phyloP scores from a whole-genome alignment of 2,797 vertebrate genomes.

The Chaenodraco wilsoni region DNA sequence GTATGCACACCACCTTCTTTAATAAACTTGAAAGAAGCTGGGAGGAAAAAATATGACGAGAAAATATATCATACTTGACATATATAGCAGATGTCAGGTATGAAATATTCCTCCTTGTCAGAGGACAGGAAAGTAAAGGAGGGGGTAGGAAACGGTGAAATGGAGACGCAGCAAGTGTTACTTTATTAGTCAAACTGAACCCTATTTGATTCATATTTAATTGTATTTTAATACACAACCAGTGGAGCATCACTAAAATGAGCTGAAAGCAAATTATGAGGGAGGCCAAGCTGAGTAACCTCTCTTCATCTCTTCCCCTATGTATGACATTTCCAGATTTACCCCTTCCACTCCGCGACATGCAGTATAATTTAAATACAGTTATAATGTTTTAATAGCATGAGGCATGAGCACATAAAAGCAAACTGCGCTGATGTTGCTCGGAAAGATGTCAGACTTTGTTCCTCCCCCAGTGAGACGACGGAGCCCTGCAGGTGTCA shows the following conservation, averaged over 20 bases:
- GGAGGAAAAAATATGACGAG: neutral
- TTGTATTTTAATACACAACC: constrained; percentile 35
- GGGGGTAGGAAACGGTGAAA: neutral
- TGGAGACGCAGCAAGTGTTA: neutral
- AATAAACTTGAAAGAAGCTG: neutral
- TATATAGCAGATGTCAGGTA: neutral
- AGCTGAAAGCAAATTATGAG: constrained; percentile 29
- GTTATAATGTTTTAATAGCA: neutral
- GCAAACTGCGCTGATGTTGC: neutral
- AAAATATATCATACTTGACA: neutral
- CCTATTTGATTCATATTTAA: constrained; percentile 47
- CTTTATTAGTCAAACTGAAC: constrained; percentile 19
- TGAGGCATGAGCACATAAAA: neutral
- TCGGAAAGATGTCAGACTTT: neutral
- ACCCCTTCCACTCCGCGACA: too few species aligned
- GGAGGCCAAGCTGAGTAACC: neutral
- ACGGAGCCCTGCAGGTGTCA: neutral
- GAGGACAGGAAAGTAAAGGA: neutral
- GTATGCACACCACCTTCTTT: neutral
- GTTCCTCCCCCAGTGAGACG: neutral
- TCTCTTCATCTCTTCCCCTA: neutral
- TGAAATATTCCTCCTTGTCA: neutral
- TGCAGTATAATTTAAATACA: neutral
- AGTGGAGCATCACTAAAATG: constrained; percentile 26
- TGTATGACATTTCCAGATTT: neutral